Conservation (phyloP, 2,113 vertebrate species). For the Rhodinocichla rosea region DNA sequence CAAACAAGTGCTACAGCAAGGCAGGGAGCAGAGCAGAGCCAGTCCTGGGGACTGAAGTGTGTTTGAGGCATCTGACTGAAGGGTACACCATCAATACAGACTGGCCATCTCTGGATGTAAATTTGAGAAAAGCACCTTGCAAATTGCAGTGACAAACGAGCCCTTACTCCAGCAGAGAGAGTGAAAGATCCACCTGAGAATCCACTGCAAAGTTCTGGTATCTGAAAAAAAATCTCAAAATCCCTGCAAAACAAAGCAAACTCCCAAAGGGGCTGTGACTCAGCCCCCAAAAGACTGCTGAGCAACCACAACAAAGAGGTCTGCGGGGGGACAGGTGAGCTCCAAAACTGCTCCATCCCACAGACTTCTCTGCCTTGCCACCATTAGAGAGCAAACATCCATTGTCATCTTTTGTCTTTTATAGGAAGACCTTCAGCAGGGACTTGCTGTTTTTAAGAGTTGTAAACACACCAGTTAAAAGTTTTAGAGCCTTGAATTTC, state of each 20-base stretch:
- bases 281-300: background rate
- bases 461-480: background rate
- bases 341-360: background rate
- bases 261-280: background rate
- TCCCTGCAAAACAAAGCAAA: background rate
- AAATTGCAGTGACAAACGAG: background rate
- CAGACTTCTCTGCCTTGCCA: background rate
- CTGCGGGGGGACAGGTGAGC: background rate
- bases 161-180: background rate
- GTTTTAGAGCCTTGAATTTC: background rate
- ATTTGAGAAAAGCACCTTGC: background rate
- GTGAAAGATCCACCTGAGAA: background rate
- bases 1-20: fast-evolving
- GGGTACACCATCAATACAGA: background rate
- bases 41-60: background rate
- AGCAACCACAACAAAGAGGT: background rate
- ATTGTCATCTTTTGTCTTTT: background rate
- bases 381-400: background rate
- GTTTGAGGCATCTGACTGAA: background rate
- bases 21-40: background rate
- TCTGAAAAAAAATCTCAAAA: background rate
- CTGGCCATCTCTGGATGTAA: background rate
- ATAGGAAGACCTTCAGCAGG: fast-evolving
- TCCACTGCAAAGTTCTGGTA: background rate
- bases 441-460: background rate